Evolutionary conservation across 2,888 invertebrate genomes (phyloP), one percentile per base, ranked within the genome.

Genomic region (Herminia tarsipennalis): DNA sequence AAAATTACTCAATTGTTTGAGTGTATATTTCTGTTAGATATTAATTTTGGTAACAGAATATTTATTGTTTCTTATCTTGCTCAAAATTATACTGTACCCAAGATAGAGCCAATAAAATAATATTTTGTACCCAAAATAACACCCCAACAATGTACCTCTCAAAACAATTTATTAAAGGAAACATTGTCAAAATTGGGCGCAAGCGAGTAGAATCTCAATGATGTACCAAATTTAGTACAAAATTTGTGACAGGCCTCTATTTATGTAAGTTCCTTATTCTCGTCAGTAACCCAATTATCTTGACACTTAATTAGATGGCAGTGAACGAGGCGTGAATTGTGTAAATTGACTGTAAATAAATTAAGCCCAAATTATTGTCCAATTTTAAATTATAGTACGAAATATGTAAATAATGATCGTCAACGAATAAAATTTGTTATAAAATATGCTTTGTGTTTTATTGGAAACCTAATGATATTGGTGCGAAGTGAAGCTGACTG

Each of bases 361-460:
- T 39, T 48, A 42, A 56, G 48, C 50, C 46, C 51, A 55, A 66
- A 57, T 57, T 57, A 63, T 55, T 61, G 59, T 57, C 60, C 52
- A 65, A 60, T 59, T 58, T 59, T 29, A 65, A 58, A 60, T 63
- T 51, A 54, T 51, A 55, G 49, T 48, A 63, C 32, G 30, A 25
- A 52, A 54, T 57, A 44, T 68, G 67, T 76, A 67, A 67, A 74
- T 73, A 72, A 57, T 63, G 49, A 59, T 53, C 60, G 52, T 73
- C 71, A 73, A 70, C 71, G 70, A 77, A 69, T 73, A 77, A 70
- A 77, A 25, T 64, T 71, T 72, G 66, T 65, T 68, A 73, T 65
- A 66, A 66, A 66, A 44, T 38, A 62, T 13, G 5, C 14, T 27
- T 28, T 50, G 44, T 51, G 52, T 64, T 49, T 61, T 38, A 60